Conservation (phyloP, 2,888 invertebrate genomes). For the Sinotaia quadrata region DNA sequence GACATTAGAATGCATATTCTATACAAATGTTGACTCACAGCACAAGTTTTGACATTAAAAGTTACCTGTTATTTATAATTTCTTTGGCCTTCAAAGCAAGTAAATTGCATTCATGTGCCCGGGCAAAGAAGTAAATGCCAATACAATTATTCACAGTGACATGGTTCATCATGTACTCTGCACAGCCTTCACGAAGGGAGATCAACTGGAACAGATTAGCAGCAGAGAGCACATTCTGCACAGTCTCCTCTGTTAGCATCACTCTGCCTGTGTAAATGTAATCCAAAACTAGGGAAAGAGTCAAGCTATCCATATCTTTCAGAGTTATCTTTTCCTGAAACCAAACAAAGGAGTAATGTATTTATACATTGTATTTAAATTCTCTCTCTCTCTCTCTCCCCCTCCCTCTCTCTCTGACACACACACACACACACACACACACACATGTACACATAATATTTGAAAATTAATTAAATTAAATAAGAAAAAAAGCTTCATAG, state of each 20-base stretch:
- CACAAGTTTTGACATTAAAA: too few species aligned
- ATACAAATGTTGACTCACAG: not conserved
- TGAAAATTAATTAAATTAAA: too few species aligned
- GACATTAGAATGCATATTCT: not conserved
- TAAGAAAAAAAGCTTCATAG: too few species aligned
- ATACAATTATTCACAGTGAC: constrained; percentile 67
- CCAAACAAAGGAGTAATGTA: not conserved
- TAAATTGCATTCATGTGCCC: constrained; percentile 65
- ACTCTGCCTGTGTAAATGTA: constrained; percentile 70
- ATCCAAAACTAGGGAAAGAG: constrained; percentile 64
- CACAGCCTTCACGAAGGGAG: constrained; percentile 65
- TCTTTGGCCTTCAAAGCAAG: constrained; percentile 58
- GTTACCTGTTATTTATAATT: constrained; percentile 57
- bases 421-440: not conserved
- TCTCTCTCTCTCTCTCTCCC: not conserved
- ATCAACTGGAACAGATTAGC: constrained; percentile 69
- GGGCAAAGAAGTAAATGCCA: constrained; percentile 69
- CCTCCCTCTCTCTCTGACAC: not conserved
- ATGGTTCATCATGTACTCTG: constrained; percentile 69
- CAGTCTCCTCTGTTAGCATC: constrained; percentile 63
- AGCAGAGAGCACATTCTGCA: constrained; percentile 68
- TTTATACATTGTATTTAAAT: too few species aligned
- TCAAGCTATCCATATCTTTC: constrained; percentile 62
- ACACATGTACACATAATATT: too few species aligned
- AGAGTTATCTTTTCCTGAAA: constrained; percentile 55